Base-by-base conservation (phyloP, 2,888 invertebrate species). In the Melanargia galathea region DNA sequence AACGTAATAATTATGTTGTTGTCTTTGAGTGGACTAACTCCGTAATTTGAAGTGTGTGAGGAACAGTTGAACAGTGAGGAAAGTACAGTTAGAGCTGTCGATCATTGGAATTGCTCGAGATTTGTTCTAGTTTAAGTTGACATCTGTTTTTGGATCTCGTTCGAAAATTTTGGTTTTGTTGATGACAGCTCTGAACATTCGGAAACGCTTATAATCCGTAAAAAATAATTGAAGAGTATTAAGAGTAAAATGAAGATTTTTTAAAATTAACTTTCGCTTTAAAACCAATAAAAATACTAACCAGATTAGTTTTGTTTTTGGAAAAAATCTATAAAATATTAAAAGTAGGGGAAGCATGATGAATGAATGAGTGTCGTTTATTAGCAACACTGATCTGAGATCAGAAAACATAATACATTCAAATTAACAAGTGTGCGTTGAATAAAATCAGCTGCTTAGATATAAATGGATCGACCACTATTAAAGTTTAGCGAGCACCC, bases 281-380 rank as follows among this genome's bases (percentile, higher is more conserved):
- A 16, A 2, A 1, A 7, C 8, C 18, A 43, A 2, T 3, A 43
- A 2, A 38, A 43, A 16, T 43, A 43, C 43, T 43, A 40, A 43
- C 43, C 8, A 43, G 18, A 18, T 8, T 8, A 40, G 7, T 40
- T n/a, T n/a, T n/a, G 10, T 3, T 35, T 6, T n/a, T 38, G n/a
- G n/a, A 30, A 30, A 30, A 6, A 30, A 8, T 30, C 8, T 30
- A n/a, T n/a, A n/a, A n/a, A n/a, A n/a, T n/a, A n/a, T n/a, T n/a
- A n/a, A n/a, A n/a, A n/a, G n/a, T 2, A 35, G 35, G 13, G 35
- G 35, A 35, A 35, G 61, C 61, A 61, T 60, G 61, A n/a, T 51
- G 33, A 45, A 38, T 51, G 45, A 24, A 26, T 22, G 1, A 16
- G 43, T 52, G 18, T 35, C 22, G 26, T 13, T 30, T 45, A 22